Conservation (phyloP, 2,113 vertebrate species). For the Cyphomyrus discorhynchus region DNA sequence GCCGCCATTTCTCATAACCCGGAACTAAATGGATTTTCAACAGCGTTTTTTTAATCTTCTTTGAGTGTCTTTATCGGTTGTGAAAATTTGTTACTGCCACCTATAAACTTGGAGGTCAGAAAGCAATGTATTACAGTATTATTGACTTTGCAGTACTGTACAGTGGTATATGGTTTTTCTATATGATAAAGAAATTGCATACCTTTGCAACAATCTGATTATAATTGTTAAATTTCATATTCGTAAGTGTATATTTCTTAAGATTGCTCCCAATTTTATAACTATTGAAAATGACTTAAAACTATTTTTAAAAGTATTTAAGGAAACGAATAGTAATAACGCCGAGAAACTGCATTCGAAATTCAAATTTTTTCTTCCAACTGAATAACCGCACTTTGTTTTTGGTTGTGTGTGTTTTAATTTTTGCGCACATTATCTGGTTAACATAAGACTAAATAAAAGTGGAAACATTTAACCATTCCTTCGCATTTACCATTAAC, state of each 20-base stretch:
- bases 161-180: neutral
- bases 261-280: neutral
- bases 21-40: slow-evolving; percentile 22
- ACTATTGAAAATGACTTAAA: neutral
- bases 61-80: neutral
- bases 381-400: neutral
- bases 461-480: neutral
- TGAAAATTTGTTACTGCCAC: neutral
- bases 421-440: neutral
- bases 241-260: neutral
- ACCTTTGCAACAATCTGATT: neutral
- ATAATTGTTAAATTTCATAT: neutral
- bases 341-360: neutral
- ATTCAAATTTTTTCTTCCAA: neutral
- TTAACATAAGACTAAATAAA: neutral
- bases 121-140: no score
- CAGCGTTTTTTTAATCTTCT: neutral
- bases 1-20: slow-evolving; percentile 58
- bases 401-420: neutral
- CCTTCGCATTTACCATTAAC: neutral
- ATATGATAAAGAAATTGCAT: neutral
- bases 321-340: neutral
- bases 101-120: neutral
- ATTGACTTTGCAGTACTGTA: neutral
- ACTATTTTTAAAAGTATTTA: neutral